Percentiles rank a stretch among this genome's conserved stretches.
Evolutionary conservation across 2,113 vertebrate genomes (phyloP).

Genomic region (Cyprinodon tularosa): DNA sequence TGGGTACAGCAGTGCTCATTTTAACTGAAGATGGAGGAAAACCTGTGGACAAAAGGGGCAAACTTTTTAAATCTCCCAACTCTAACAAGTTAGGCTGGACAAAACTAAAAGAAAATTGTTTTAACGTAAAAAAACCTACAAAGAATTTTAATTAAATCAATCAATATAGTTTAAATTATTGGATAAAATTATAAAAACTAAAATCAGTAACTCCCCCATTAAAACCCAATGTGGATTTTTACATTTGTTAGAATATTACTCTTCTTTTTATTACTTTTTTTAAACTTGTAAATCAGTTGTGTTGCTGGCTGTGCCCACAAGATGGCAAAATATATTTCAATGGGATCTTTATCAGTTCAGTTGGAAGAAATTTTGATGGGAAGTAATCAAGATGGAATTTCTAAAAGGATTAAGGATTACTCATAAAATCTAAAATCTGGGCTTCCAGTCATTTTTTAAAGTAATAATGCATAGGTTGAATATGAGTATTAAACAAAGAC

Average conservation of each 20-base stretch:
- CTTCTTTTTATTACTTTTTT: too few species aligned
- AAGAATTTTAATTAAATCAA: not conserved
- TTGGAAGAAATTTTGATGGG: not conserved
- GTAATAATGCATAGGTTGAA: too few species aligned
- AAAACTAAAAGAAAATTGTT: not conserved
- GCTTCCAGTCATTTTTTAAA: not conserved
- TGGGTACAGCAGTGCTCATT: slow-evolving; percentile 77
- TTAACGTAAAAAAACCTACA: not conserved
- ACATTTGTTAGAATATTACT: too few species aligned
- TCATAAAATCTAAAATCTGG: not conserved
- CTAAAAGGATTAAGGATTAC: not conserved
- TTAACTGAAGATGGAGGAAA: slow-evolving; percentile 27
- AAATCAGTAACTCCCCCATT: too few species aligned
- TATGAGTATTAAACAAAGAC: too few species aligned
- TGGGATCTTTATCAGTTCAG: not conserved
- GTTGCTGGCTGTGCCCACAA: not conserved
- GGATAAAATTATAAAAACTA: not conserved
- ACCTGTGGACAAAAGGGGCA: not conserved
- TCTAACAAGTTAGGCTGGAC: not conserved
- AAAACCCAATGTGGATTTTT: too few species aligned
- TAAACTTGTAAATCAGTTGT: too few species aligned
- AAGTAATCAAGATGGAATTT: not conserved
- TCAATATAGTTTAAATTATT: not conserved
- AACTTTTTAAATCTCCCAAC: not conserved
- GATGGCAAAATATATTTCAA: not conserved